Evolutionary conservation across 2,113 vertebrate genomes (phyloP).

Genomic region (Ahaetulla prasina): DNA sequence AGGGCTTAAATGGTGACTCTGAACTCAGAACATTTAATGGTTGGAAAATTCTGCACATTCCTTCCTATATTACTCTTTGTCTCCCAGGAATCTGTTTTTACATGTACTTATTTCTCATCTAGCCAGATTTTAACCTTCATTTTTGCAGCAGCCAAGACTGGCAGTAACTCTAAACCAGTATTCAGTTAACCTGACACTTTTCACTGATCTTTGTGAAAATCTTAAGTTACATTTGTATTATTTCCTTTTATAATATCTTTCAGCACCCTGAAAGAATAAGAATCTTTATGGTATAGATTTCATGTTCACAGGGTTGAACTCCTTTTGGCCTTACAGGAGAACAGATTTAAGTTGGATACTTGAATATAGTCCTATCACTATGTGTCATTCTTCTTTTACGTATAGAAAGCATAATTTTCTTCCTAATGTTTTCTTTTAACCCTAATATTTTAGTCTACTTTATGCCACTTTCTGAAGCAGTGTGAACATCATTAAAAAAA

Average conservation of each 20-base stretch:
- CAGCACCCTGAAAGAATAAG: neutral
- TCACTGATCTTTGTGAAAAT: neutral
- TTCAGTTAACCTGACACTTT: neutral
- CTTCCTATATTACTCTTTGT: neutral
- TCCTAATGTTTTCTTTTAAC: conserved; percentile 7
- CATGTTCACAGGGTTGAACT: neutral
- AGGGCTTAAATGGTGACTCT: neutral
- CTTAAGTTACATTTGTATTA: neutral
- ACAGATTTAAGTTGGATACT: conserved; percentile 24
- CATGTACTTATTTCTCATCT: neutral
- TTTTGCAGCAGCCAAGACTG: neutral
- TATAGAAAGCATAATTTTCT: conserved; percentile 36
- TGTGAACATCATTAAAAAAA: neutral
- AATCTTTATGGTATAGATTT: neutral
- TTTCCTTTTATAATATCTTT: conserved; percentile 22
- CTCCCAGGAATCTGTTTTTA: neutral
- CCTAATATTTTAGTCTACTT: neutral
- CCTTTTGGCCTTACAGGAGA: conserved; percentile 23
- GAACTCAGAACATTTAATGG: neutral
- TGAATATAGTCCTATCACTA: conserved; percentile 20
- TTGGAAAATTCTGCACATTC: neutral
- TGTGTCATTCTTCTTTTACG: neutral
- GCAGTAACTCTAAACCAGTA: neutral
- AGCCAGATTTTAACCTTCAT: neutral
- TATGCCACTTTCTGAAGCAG: neutral